Conservation (phyloP, 2,797 vertebrate species). For the Gymnothorax reevesii region DNA sequence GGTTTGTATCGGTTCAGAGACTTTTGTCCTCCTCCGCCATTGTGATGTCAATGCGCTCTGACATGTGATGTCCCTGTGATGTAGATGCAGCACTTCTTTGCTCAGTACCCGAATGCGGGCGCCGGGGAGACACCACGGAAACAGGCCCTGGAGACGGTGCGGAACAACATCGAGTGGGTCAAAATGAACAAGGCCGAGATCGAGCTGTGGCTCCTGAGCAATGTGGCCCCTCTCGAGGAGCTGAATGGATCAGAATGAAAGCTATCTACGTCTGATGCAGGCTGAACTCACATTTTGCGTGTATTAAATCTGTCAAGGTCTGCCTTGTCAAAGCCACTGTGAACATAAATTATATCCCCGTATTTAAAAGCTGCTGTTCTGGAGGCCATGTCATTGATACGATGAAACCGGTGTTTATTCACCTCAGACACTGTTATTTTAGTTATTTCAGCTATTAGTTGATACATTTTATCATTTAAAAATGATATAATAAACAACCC, state of each 20-base stretch:
- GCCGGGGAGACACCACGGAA: conserved; percentile 81
- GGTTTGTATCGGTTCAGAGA: not conserved
- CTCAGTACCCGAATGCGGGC: conserved; percentile 80
- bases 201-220: conserved; percentile 70
- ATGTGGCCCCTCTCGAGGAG: conserved; percentile 20
- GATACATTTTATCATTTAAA: not conserved
- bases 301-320: too few species aligned
- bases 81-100: conserved; percentile 92
- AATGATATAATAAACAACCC: not conserved
- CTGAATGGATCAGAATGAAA: not conserved
- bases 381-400: not conserved
- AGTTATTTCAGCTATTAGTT: not conserved
- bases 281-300: not conserved
- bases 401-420: not conserved
- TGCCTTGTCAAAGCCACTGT: not conserved
- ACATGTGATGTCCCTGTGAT: conserved; percentile 29
- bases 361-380: not conserved
- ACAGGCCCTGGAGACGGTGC: conserved; percentile 87
- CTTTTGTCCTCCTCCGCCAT: not conserved
- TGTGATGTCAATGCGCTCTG: not conserved
- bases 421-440: not conserved
- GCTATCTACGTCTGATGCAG: not conserved
- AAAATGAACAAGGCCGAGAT: conserved; percentile 75
- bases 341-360: not conserved
- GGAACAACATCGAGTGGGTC: conserved; percentile 89